Evolutionary conservation across 2,888 invertebrate genomes (phyloP).

Genomic region (Sepioteuthis lessoniana): DNA sequence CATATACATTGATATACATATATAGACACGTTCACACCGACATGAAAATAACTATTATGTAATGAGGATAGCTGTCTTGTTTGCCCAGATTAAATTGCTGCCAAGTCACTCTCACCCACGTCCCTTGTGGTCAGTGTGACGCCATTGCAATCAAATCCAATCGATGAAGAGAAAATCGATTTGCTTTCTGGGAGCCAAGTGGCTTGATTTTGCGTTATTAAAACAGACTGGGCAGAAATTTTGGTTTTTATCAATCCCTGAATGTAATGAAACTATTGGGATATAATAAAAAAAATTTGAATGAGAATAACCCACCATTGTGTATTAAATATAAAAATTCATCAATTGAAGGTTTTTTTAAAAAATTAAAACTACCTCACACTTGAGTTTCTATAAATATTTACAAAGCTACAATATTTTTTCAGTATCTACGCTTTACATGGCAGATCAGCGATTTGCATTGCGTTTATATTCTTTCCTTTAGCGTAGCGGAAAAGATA

Average conservation of each 20-base stretch:
- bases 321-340: no score
- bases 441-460: no score
- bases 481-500: no score
- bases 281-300: no score
- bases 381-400: no score
- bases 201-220: neutral
- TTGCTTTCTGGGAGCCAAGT: neutral
- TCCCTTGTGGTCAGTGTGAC: neutral
- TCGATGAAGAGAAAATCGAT: neutral
- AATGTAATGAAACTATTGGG: neutral
- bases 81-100: neutral
- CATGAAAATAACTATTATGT: neutral
- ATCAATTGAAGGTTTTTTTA: no score
- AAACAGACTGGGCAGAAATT: neutral
- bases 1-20: neutral
- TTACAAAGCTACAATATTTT: no score
- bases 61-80: neutral
- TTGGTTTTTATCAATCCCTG: neutral
- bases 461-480: no score
- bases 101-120: neutral
- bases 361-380: no score
- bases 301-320: no score
- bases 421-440: no score
- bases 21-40: neutral
- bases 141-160: neutral